Evolutionary conservation across 1,140 invertebrate genomes (phyloP), one percentile per base, ranked within the genome.

Genomic region (Heterodera carotae): DNA sequence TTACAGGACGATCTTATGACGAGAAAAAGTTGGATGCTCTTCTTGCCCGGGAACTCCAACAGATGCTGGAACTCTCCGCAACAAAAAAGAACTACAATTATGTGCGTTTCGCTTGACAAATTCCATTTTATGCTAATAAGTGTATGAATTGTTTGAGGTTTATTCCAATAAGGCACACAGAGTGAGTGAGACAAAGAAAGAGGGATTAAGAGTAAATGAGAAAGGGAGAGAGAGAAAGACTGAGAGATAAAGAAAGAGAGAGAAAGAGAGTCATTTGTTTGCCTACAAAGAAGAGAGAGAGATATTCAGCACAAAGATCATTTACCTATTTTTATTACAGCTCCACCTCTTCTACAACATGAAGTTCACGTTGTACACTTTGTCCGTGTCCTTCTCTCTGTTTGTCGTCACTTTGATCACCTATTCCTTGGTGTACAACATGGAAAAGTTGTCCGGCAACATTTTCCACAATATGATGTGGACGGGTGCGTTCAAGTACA

Each of bases 371-470:
- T 53, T 76, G 15, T 84, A 84, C 53, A 84, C 76, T 22, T 39
- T 86, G 10, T 78, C 81, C 4, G 48, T 84, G 31, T 76, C 82
- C 8, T 86, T 84, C 53, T 77, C 73, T 48, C 76, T 84, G 72
- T 84, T 81, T 66, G 82, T 77, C 27, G 66, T 66, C 71, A 53
- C 31, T 39, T n/a, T 84, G 68, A 79, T 80, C 27, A 84, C 79
- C 39, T 86, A 86, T 60, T 83, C 80, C n/a, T 56, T 86, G 3
- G 48, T 87, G 0, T 86, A 86, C 81, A 86, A 86, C 71, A 85
- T 86, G 69, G 85, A 88, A 36, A 84, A 82, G 29, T 64, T 86
- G n/a, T 84, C 80, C 15, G 85, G 85, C 31, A 79, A 78, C 2
- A 73, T 86, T 25, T 87, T 83, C 34, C 70, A 80, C 2, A 86